Conservation (phyloP, 23 tunicate genomes). For the Ciona savignyi region DNA sequence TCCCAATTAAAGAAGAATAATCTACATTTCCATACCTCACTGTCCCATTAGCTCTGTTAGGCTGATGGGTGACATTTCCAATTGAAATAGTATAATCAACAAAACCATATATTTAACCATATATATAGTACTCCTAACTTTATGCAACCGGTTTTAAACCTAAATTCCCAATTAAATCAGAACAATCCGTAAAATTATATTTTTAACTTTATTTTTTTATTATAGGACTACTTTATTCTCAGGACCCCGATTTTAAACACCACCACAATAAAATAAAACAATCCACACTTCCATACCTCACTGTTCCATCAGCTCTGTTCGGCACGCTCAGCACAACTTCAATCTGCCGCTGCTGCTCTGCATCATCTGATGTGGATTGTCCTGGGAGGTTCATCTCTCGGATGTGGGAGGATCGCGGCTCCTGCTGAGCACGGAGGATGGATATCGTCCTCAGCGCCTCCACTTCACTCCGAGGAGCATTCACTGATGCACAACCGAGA, state of each 20-base stretch:
- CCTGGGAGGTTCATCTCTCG: not conserved
- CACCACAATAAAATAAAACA: too few species aligned
- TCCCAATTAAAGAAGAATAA: too few species aligned
- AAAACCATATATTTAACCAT: too few species aligned
- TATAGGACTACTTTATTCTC: not conserved
- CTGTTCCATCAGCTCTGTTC: constrained; percentile 57
- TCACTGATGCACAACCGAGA: constrained; percentile 72
- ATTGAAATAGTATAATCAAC: too few species aligned
- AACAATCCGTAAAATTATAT: not conserved
- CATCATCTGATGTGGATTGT: constrained; percentile 8
- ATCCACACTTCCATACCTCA: too few species aligned
- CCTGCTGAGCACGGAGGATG: constrained; percentile 40
- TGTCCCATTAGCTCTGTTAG: too few species aligned
- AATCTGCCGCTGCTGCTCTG: constrained; percentile 16
- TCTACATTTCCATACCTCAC: too few species aligned
- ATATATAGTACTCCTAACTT: too few species aligned
- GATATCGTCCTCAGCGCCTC: constrained; percentile 48
- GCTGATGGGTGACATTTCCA: too few species aligned
- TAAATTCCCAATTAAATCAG: too few species aligned
- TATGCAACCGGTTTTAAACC: too few species aligned
- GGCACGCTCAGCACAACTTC: constrained; percentile 80
- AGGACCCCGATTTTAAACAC: too few species aligned
- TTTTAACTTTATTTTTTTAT: not conserved
- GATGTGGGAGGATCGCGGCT: not conserved
- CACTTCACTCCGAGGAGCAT: constrained; percentile 54